Percentiles rank a stretch among this genome's conserved stretches.
These are phyloP conservation scores for Phaonia tiefii DNA, from an alignment of 2,888 invertebrate species.

Conservation along the genomic window DNA sequence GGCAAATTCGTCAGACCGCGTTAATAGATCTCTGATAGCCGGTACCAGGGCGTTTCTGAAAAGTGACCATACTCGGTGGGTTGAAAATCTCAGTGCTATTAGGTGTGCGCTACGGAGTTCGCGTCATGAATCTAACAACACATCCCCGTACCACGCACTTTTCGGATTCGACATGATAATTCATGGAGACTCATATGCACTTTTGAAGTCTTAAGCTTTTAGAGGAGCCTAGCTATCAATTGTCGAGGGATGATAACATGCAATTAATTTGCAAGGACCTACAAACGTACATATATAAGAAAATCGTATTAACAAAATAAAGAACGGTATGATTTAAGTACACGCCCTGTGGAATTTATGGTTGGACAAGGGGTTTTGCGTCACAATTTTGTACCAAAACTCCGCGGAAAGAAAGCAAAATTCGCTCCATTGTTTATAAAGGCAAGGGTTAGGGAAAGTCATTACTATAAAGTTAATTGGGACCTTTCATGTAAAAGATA, in stretches of 20 bases:
- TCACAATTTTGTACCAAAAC: background rate
- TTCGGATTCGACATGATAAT: conserved; percentile 49
- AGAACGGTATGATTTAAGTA: background rate
- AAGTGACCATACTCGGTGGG: no score
- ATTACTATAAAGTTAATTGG: background rate
- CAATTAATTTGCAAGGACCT: background rate
- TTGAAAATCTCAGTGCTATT: no score
- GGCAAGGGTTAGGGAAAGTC: background rate
- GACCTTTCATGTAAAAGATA: background rate
- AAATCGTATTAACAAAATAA: background rate
- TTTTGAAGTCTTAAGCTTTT: background rate
- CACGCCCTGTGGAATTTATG: background rate
- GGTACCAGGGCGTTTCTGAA: conserved; percentile 67
- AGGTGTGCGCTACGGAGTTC: no score
- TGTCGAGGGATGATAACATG: background rate
- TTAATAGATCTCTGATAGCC: conserved; percentile 72
- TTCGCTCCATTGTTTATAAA: background rate
- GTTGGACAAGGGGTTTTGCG: conserved; percentile 2
- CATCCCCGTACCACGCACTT: conserved; percentile 50
- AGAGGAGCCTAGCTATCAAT: background rate
- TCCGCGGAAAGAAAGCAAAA: background rate
- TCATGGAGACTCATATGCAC: background rate
- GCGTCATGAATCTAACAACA: no score
- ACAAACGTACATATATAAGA: background rate
- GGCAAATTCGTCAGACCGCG: conserved; percentile 74